Percentiles rank a stretch among this genome's conserved stretches.
Conservation (phyloP, 2,888 invertebrate species). For the Polylopha cassiicola region DNA sequence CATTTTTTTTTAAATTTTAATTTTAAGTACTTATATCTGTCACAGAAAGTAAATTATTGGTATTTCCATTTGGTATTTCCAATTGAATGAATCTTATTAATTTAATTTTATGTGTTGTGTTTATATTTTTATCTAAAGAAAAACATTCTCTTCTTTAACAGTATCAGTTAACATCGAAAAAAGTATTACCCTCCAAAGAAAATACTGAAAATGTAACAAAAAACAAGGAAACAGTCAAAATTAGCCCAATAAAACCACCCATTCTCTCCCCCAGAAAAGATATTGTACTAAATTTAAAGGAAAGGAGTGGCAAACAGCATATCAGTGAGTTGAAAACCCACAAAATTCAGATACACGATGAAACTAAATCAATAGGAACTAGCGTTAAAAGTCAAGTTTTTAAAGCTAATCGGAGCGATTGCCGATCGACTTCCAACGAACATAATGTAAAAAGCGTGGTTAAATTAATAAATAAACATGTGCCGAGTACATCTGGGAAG, state of each 20-base stretch:
- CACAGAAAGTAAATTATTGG: too few relatives aligned
- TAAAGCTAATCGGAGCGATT: not conserved
- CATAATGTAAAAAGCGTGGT: slow-evolving; percentile 16
- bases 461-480: slow-evolving; percentile 8
- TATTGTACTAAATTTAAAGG: not conserved
- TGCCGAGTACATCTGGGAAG: too few relatives aligned
- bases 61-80: too few relatives aligned
- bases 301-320: not conserved
- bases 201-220: not conserved
- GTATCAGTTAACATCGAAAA: not conserved
- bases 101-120: not conserved
- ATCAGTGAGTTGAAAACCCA: not conserved
- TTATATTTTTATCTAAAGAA: too few relatives aligned
- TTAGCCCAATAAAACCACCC: not conserved
- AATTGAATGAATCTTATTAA: slow-evolving; percentile 25
- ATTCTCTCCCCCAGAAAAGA: too few relatives aligned
- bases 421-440: too few relatives aligned
- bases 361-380: not conserved
- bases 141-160: not conserved
- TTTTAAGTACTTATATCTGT: too few relatives aligned
- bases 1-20: too few relatives aligned
- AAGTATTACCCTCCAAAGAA: not conserved
- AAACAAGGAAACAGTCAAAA: not conserved
- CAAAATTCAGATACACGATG: slow-evolving; percentile 1
- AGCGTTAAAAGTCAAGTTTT: not conserved